Evolutionary conservation across 2,113 vertebrate species (phyloP).

Genomic region (Bufo bufo): DNA sequence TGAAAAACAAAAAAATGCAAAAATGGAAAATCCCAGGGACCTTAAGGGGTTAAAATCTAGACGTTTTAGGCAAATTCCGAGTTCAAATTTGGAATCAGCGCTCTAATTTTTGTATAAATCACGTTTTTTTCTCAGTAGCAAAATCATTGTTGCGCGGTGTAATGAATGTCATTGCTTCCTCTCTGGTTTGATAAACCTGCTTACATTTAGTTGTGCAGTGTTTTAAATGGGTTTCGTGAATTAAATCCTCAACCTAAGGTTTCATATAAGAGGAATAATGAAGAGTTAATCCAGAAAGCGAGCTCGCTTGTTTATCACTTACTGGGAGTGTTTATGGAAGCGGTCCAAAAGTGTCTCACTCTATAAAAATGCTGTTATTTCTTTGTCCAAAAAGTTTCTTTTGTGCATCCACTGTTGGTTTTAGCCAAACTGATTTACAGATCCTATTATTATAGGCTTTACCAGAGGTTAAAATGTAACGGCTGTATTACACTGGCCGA

Average conservation of each 20-base stretch:
- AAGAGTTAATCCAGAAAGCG: slow-evolving; percentile 1
- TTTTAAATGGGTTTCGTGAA: background rate
- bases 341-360: background rate
- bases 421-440: background rate
- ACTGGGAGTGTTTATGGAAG: background rate
- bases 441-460: background rate
- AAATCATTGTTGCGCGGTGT: no score
- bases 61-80: no score
- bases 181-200: no score
- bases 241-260: background rate
- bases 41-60: no score
- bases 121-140: no score
- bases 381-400: background rate
- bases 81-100: no score
- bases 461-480: background rate
- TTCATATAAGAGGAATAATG: background rate
- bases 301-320: background rate
- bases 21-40: no score
- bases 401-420: background rate
- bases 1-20: no score
- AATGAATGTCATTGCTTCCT: no score
- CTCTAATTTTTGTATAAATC: no score
- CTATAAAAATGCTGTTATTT: slow-evolving; percentile 4
- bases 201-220: background rate
- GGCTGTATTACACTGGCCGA: no score